Percentiles rank a stretch among this genome's conserved stretches.
phyloP scores from a whole-genome alignment of 1,140 invertebrate species.

The Goniozus legneri region DNA sequence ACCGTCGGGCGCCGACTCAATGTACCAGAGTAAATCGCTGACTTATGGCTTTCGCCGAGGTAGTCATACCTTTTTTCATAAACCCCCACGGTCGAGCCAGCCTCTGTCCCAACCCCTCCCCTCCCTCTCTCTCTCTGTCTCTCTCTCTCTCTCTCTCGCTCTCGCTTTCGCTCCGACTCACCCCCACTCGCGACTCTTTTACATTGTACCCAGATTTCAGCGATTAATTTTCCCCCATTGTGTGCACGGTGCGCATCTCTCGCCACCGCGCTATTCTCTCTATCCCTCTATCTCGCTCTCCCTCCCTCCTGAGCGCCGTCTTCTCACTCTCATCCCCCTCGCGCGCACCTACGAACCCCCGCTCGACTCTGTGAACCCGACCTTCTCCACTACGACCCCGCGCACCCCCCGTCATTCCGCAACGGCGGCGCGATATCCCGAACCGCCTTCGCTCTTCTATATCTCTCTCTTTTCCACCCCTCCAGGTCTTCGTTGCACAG shows the following conservation, averaged over 20 bases:
- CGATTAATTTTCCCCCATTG: constrained; percentile 50
- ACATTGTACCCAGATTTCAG: constrained; percentile 53
- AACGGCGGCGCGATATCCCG: no score
- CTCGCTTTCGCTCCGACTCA: no score
- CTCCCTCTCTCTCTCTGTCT: no score
- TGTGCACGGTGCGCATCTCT: constrained; percentile 28
- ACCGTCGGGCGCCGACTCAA: constrained; percentile 33
- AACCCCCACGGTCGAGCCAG: no score
- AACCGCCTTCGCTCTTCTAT: no score
- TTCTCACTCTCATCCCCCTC: constrained; percentile 12
- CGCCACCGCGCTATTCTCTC: constrained; percentile 15
- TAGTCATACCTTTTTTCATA: constrained; percentile 45
- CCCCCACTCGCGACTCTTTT: constrained; percentile 44
- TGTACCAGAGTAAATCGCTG: constrained; percentile 46
- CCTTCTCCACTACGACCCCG: constrained; percentile 3
- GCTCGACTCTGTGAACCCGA: constrained; percentile 5
- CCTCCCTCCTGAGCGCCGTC: constrained; percentile 7
- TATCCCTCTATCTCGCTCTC: constrained; percentile 3
- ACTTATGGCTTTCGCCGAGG: constrained; percentile 41
- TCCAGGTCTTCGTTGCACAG: constrained; percentile 20
- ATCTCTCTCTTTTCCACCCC: constrained; percentile 6
- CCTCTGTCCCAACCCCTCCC: no score
- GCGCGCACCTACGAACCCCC: background rate
- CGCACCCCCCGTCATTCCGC: no score
- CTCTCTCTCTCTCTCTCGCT: no score